Evolutionary conservation across 1,140 invertebrate genomes (phyloP), one percentile per base, ranked within the genome.

Genomic region (Drosophila lacertosa): DNA sequence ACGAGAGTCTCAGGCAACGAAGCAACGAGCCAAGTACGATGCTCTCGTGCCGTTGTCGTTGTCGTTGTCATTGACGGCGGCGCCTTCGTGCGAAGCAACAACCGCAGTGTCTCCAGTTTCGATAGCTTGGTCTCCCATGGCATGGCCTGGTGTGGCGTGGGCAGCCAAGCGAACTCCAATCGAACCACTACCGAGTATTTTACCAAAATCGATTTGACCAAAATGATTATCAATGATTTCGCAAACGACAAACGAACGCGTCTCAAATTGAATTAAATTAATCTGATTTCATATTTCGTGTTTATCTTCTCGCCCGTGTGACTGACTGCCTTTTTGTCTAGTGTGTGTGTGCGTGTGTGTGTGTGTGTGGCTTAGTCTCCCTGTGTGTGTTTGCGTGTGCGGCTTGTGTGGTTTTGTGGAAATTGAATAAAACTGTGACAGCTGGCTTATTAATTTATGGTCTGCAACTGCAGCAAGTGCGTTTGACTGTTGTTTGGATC

Each of bases 221-320:
- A 88, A 88, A 89, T 77, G 65, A 89, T 88, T 88, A 88, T 88
- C 82, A 88, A 88, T 88, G 82, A 89, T 88, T 89, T 88, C 42
- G 62, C 76, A 47, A 75, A 76, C 73, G 68, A 55, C 72, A 59
- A 44, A 26, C 32, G 60, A 75, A 74, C 57, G 75, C 70, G 64
- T 57, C 60, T 26, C 50, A 80, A 80, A 84, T 86, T 86, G 77
- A 84, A 86, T 84, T 86, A 86, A 88, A 88, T 84, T 86, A 84
- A 84, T 84, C 75, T 47, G 42, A 78, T 75, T 80, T 74, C 47
- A 44, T 48, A 47, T 57, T 35, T 58, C 9, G 51, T 58, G 60
- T 58, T 65, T 65, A 44, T 65, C 50, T 62, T 26, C 45, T 33
- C 64, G 22, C 44, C 22, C 24, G 24, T 32, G 35, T 37, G 24